These are phyloP conservation scores for Bolinopsis microptera DNA, from an alignment of 37 sponge, comb jelly and placozoan genomes.

Conservation along the genomic window DNA sequence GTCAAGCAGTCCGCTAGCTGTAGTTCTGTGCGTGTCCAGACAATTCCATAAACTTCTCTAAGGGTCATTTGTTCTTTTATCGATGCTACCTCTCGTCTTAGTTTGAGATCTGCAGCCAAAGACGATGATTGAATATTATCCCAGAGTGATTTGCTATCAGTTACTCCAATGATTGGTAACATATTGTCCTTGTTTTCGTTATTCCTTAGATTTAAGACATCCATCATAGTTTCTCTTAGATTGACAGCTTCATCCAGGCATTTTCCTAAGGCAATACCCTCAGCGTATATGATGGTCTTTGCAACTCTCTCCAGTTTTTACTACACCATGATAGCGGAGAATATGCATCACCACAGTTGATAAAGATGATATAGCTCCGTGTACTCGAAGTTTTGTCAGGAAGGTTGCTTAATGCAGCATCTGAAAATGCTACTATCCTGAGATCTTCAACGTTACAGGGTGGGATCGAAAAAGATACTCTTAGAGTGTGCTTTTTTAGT, in stretches of 20 bases:
- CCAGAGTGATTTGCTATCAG: conserved; percentile 1
- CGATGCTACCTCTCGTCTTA: neutral
- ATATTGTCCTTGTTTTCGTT: neutral
- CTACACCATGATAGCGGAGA: neutral
- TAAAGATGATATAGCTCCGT: neutral
- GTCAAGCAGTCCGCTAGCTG: conserved; percentile 1
- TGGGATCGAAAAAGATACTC: neutral
- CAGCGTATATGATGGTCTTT: neutral
- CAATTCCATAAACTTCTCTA: neutral
- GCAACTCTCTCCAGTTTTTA: neutral
- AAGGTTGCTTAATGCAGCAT: neutral
- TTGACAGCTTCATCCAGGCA: neutral
- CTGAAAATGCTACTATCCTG: neutral
- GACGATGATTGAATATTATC: neutral
- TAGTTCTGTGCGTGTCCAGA: neutral
- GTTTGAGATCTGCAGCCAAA: neutral
- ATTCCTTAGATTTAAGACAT: neutral
- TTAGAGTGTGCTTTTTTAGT: neutral
- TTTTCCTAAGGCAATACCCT: neutral
- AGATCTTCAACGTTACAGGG: neutral
- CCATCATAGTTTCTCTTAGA: neutral
- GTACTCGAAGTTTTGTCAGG: neutral
- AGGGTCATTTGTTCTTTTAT: neutral
- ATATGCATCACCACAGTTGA: neutral
- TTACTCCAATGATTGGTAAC: neutral